These are phyloP conservation scores for Laticauda colubrina DNA, from an alignment of 2,113 vertebrate genomes.

Conservation along the genomic window DNA sequence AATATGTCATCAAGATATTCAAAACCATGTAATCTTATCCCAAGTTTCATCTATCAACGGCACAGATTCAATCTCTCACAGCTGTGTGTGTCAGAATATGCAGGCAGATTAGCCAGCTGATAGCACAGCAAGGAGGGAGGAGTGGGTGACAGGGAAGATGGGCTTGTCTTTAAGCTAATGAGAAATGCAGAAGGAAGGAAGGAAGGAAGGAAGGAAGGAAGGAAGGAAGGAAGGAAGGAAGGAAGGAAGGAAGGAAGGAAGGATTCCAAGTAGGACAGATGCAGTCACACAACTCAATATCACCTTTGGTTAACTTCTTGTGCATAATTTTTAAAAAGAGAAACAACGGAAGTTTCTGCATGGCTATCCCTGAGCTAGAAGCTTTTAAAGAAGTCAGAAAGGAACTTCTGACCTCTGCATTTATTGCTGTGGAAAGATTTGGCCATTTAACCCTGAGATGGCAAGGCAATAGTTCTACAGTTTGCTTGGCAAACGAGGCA, in stretches of 20 bases:
- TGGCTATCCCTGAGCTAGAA: background rate
- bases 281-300: background rate
- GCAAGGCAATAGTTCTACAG: background rate
- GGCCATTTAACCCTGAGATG: background rate
- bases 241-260: slow-evolving; percentile 7
- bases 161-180: slow-evolving; percentile 50
- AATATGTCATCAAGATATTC: slow-evolving; percentile 88
- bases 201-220: no score
- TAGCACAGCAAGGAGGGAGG: slow-evolving; percentile 49
- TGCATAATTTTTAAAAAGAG: background rate
- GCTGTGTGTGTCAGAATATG: slow-evolving; percentile 82
- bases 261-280: background rate
- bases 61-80: slow-evolving; percentile 79
- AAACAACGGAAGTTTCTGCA: background rate
- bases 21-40: slow-evolving; percentile 88
- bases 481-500: background rate
- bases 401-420: background rate
- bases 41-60: slow-evolving; percentile 84
- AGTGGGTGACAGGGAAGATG: slow-evolving; percentile 45
- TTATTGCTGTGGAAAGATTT: background rate
- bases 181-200: slow-evolving; percentile 47
- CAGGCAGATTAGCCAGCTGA: slow-evolving; percentile 81
- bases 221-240: background rate
- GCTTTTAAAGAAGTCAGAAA: background rate
- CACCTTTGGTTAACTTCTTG: background rate